Evolutionary conservation across 2,888 invertebrate species (phyloP), one percentile per base, ranked within the genome.

Genomic region (Anagyrus pseudococci): DNA sequence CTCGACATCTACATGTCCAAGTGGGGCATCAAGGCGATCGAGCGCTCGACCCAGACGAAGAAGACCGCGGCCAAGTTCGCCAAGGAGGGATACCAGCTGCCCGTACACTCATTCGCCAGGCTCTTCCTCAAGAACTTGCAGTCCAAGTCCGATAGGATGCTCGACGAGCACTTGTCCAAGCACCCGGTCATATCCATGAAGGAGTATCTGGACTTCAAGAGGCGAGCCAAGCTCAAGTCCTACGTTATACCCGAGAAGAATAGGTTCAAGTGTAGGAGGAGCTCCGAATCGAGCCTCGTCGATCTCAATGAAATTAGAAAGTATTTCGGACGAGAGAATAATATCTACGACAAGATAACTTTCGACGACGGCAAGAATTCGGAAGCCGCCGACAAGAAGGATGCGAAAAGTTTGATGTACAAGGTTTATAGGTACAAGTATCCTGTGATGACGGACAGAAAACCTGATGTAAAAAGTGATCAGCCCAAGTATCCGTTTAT

Each of bases 1-100:
- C 69, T 77, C 15, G 73, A 79, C 37, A 62, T 66, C 41, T 79
- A 78, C 44, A 73, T 77, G 73, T 58, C 73, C 3, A 79, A 80
- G 58, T 78, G 77, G 76, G 77, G 77, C 25, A 73, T 72, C 0
- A 60, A 67, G 13, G 56, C 52, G 6, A 66, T 72, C 0, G 77
- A 77, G 22, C 70, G 69, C 44, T 67, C 69, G 29, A 74, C 74
- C 7, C 79, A 80, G 58, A 79, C 77, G 6, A 70, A 69, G 46
- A 64, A 62, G 25, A 53, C 55, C 23, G 40, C 48, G 15, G 50
- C 20, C 10, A 60, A 64, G 26, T 23, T 50, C 33, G 29, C 29
- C 20, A 20, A 2, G 23, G 15, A 63, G 52, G 37, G 64, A 64
- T 7, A 48, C 22, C 17, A 20, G 40, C 52, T 19, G 20, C n/a